Evolutionary conservation across 2,888 invertebrate genomes (phyloP).

Genomic region (Neoscelio sp.): DNA sequence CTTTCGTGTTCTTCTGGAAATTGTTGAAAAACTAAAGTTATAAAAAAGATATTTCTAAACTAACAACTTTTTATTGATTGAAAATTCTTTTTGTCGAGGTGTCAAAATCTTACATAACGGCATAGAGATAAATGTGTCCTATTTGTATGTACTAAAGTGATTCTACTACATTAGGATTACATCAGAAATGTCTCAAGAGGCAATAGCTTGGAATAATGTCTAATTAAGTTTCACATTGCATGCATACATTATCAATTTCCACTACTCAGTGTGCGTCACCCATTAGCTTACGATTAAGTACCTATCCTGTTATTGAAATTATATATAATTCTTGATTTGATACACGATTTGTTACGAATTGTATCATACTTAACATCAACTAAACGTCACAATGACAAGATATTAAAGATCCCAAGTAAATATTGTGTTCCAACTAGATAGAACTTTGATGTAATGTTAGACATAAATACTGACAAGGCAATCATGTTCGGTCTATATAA

Average conservation of each 20-base stretch:
- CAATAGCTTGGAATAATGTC: slow-evolving; percentile 52
- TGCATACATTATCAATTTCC: slow-evolving; percentile 56
- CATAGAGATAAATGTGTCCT: not conserved
- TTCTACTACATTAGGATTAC: slow-evolving; percentile 25
- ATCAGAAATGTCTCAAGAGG: slow-evolving; percentile 50
- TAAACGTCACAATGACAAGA: not conserved
- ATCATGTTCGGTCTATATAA: no score
- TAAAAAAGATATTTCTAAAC: no score
- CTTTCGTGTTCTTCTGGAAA: no score
- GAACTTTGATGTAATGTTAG: no score
- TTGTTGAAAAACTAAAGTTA: no score
- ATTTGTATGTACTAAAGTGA: slow-evolving; percentile 1
- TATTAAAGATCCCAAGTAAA: not conserved
- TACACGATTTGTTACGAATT: slow-evolving; percentile 45
- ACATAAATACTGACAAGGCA: no score
- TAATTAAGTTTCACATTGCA: slow-evolving; percentile 57
- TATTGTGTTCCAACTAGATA: not conserved
- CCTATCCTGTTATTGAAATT: slow-evolving; percentile 50
- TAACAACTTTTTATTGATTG: no score
- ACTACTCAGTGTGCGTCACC: slow-evolving; percentile 25
- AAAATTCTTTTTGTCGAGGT: no score
- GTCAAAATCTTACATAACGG: not conserved
- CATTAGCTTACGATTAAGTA: slow-evolving; percentile 60
- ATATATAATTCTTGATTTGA: slow-evolving; percentile 32
- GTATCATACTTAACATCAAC: slow-evolving; percentile 7